These are phyloP conservation scores for Acleris laterana DNA, from an alignment of 2,888 invertebrate species.

Conservation along the genomic window DNA sequence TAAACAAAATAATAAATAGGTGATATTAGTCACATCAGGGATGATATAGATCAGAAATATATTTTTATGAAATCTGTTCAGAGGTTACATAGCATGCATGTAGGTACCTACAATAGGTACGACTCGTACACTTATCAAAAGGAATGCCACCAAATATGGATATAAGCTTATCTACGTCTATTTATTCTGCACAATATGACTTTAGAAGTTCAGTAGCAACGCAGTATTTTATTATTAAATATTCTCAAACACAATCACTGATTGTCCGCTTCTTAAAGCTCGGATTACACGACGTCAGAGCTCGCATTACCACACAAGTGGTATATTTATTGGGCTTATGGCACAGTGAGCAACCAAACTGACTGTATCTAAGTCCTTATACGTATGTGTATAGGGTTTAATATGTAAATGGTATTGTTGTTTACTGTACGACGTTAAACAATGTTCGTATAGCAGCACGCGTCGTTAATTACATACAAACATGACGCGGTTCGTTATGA, in stretches of 20 bases:
- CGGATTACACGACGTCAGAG: conserved; percentile 38
- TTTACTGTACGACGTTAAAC: conserved; percentile 50
- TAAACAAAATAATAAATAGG: too few species aligned
- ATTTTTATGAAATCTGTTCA: too few species aligned
- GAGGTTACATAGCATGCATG: too few species aligned
- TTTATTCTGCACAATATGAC: background rate
- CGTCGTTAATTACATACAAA: conserved; percentile 79
- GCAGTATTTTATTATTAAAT: conserved; percentile 30
- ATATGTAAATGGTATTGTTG: conserved; percentile 25
- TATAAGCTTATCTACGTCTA: background rate
- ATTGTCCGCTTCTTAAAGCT: conserved; percentile 37
- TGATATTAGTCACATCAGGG: too few species aligned
- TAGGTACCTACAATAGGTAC: too few species aligned
- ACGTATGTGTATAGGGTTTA: conserved; percentile 3
- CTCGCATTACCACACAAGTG: conserved; percentile 68
- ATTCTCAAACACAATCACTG: conserved; percentile 37
- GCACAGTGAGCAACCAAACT: conserved; percentile 7
- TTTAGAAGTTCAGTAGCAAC: conserved; percentile 8
- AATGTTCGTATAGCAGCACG: conserved; percentile 72
- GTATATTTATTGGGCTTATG: conserved; percentile 64
- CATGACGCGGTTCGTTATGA: conserved; percentile 56
- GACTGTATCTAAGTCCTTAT: conserved; percentile 13
- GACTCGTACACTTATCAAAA: too few species aligned
- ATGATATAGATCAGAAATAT: too few species aligned
- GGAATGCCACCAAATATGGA: too few species aligned